phyloP scores from a whole-genome alignment of 2,113 vertebrate species.

The Egretta garzetta region DNA sequence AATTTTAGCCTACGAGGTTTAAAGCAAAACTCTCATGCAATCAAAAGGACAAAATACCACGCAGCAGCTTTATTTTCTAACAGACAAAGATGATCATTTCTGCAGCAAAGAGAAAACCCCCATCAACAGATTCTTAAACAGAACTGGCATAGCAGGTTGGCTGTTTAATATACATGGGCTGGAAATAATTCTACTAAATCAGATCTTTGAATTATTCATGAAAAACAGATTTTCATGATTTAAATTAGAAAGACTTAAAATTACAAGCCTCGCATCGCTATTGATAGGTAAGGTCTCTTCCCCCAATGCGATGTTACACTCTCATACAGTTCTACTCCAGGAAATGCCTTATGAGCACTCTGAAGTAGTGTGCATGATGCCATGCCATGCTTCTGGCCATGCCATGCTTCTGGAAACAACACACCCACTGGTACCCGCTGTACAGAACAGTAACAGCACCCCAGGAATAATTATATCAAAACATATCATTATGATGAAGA shows the following conservation, averaged over 20 bases:
- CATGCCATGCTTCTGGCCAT: background rate
- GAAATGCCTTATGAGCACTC: conserved; percentile 5
- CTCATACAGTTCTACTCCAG: background rate
- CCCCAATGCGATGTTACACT: background rate
- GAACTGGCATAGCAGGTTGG: conserved; percentile 34
- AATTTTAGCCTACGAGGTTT: conserved; percentile 41
- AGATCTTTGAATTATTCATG: conserved; percentile 65
- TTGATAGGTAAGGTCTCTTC: conserved; percentile 36
- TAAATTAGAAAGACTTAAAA: conserved; percentile 64
- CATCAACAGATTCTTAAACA: conserved; percentile 18
- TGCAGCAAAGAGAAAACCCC: conserved; percentile 28
- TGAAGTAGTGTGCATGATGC: background rate
- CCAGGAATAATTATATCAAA: background rate
- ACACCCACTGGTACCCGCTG: background rate
- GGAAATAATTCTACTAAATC: conserved; percentile 65
- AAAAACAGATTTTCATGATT: conserved; percentile 63
- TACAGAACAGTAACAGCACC: background rate
- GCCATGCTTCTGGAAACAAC: conserved; percentile 1
- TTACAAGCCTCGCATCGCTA: conserved; percentile 1
- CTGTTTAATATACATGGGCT: conserved; percentile 64
- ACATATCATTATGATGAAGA: background rate
- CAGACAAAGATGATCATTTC: conserved; percentile 54
- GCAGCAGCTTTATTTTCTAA: conserved; percentile 58
- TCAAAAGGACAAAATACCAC: conserved; percentile 51
- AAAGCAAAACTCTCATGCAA: conserved; percentile 26